These are phyloP conservation scores for Pedetes capensis DNA, from an alignment of 2,113 vertebrate species.

Conservation along the genomic window DNA sequence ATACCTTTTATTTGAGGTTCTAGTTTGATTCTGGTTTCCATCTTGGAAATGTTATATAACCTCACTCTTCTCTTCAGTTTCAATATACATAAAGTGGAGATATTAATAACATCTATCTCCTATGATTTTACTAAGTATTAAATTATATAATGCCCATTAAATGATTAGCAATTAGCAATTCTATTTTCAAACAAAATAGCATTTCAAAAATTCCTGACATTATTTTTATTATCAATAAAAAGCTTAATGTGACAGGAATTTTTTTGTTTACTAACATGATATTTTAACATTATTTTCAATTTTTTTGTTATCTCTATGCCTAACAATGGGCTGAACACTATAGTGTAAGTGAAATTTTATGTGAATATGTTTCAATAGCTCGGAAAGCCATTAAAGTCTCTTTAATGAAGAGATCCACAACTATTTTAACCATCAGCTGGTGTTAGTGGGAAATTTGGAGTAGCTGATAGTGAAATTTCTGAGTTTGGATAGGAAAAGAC, in stretches of 20 bases:
- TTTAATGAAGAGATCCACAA: neutral
- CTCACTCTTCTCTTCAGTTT: neutral
- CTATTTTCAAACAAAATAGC: neutral
- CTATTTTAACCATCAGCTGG: neutral
- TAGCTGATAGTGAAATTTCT: neutral
- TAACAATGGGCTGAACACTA: neutral
- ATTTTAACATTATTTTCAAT: constrained; percentile 51
- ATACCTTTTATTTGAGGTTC: neutral
- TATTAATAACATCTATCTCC: neutral
- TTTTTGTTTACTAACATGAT: constrained; percentile 35
- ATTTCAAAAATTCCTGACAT: neutral
- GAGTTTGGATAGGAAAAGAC: neutral
- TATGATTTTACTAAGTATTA: constrained; percentile 10
- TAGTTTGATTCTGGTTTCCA: neutral
- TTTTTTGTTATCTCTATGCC: neutral
- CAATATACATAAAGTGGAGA: neutral
- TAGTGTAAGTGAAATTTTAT: neutral
- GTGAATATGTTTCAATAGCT: neutral
- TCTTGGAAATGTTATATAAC: neutral
- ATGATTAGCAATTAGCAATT: neutral
- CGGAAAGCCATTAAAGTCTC: neutral
- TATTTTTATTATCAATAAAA: constrained; percentile 22
- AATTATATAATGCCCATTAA: constrained; percentile 18
- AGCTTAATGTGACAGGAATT: neutral
- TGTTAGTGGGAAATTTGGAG: neutral